Evolutionary conservation across 2,888 invertebrate genomes (phyloP).

Genomic region (Drosophila borborema): DNA sequence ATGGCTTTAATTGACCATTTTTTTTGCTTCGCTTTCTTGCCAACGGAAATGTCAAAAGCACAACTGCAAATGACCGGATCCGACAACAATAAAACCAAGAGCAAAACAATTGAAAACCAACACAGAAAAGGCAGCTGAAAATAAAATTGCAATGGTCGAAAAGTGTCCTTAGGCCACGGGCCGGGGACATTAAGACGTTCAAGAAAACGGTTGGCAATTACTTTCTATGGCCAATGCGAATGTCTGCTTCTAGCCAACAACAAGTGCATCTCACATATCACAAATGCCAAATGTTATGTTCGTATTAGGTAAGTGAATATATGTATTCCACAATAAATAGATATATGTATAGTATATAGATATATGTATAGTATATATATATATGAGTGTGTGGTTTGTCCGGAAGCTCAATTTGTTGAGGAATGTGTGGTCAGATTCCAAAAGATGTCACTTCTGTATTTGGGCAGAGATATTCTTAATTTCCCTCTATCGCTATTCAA

Average conservation of each 20-base stretch:
- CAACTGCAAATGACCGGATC: constrained; percentile 31
- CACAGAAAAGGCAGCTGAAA: constrained; percentile 36
- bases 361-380: too few relatives aligned
- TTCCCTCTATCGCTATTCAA: neutral
- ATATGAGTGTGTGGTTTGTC: constrained; percentile 14
- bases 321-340: neutral
- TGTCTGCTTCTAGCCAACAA: constrained; percentile 15
- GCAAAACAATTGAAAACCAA: constrained; percentile 58
- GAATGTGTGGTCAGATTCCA: constrained; percentile 28
- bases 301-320: neutral
- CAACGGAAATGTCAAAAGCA: constrained; percentile 33
- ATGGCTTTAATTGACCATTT: constrained; percentile 61
- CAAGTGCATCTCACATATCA: constrained; percentile 5
- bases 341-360: neutral
- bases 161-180: constrained; percentile 46
- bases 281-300: constrained; percentile 20
- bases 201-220: constrained; percentile 42
- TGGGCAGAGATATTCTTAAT: neutral
- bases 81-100: constrained; percentile 23
- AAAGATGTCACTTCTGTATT: neutral
- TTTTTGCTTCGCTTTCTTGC: constrained; percentile 7
- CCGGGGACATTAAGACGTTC: constrained; percentile 31
- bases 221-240: constrained; percentile 22
- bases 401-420: constrained; percentile 65
- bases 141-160: constrained; percentile 57